Base-by-base conservation (phyloP, 2,797 vertebrate species). In the Sebastes oblongus region DNA sequence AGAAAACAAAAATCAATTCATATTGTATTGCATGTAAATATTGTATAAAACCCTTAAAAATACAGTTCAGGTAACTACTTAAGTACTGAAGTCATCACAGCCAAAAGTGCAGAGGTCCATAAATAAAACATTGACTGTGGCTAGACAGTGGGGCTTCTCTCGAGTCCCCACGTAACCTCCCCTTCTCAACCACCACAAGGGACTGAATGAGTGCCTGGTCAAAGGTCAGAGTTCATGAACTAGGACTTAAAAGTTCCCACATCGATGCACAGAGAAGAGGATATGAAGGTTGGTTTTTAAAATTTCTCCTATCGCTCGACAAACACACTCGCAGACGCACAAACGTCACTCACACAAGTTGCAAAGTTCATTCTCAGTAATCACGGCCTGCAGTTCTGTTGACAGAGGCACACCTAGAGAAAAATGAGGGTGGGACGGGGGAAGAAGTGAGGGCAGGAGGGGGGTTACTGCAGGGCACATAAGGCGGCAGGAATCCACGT, bases 21-120 rank as follows among this genome's bases (percentile, higher is more conserved):
- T 95, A 93, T 92, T 59, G 93, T 96, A 96, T 95, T 96, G 95
- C 95, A 96, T 96, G 95, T 95, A 96, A 96, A 96, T 96, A 95
- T 96, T 93, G 95, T 96, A 96, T 96, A 96, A 96, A 96, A 95
- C 94, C 94, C 94, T 96, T 94, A 96, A 96, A 96, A 96, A 96
- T 95, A 96, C 95, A 96, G 94, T 95, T 95, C 93, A 95, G 92
- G 93, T 95, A 95, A 95, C 95, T 95, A 96, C 92, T 89, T 95
- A 96, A 96, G 96, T 96, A 96, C 94, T 96, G 94, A 94, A 96
- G 92, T 96, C 94, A 92, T 95, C 96, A 95, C 95, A 95, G 95
- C 95, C 96, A 96, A 96, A 96, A 96, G 96, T 96, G 96, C 96
- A 96, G 96, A 96, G 95, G 94, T 96, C 94, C 94, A 96, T 95